These are phyloP conservation scores for Peromyscus californicus DNA, from an alignment of 2,113 vertebrate species.

Conservation along the genomic window DNA sequence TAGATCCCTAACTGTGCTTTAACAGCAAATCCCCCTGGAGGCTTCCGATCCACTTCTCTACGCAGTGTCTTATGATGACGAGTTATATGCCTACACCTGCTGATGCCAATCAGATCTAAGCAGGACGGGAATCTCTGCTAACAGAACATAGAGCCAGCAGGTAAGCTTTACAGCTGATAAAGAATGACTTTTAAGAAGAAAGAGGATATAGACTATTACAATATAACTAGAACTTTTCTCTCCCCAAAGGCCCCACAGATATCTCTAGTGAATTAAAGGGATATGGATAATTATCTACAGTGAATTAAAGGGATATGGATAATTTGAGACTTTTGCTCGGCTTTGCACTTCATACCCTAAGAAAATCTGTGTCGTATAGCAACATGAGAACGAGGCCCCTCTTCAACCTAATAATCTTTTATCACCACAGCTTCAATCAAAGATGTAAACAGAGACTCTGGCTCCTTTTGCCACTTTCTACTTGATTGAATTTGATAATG, in stretches of 20 bases:
- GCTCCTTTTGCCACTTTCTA: slow-evolving; percentile 75
- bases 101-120: neutral
- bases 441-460: slow-evolving; percentile 80
- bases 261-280: neutral
- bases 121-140: neutral
- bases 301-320: neutral
- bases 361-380: neutral
- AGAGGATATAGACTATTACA: neutral
- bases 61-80: neutral
- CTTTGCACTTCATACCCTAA: neutral
- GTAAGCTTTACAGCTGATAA: neutral
- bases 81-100: neutral
- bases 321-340: neutral
- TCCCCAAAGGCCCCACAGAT: neutral
- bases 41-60: slow-evolving; percentile 30
- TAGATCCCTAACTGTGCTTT: neutral
- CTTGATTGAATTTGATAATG: slow-evolving; percentile 77
- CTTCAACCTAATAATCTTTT: slow-evolving; percentile 66
- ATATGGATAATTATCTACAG: neutral
- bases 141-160: neutral
- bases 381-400: slow-evolving; percentile 42
- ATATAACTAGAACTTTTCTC: neutral
- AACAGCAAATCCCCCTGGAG: slow-evolving; percentile 12
- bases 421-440: slow-evolving; percentile 66
- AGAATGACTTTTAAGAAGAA: slow-evolving; percentile 11